Evolutionary conservation across 2,113 vertebrate species (phyloP), one percentile per base, ranked within the genome.

Genomic region (Gobiocypris rarus): DNA sequence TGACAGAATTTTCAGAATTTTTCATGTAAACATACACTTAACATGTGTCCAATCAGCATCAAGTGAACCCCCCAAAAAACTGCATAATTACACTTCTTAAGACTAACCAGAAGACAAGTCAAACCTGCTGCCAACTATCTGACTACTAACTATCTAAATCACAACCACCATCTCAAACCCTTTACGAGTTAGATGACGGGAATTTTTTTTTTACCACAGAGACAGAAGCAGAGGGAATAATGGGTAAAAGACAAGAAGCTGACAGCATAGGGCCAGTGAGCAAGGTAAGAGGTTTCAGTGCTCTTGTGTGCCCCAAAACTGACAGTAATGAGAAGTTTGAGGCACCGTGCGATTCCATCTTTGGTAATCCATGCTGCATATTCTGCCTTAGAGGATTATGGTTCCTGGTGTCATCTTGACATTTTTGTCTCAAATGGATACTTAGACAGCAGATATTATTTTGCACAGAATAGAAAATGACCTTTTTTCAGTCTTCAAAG

Each of bases 361-460:
- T 81, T 24, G 63, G 79, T 70, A 88, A 88, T 82, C 84, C 77
- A 78, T 75, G 50, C 84, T 58, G 84, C 84, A 56, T 52, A 67
- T 88, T 83, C 73, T 88, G 71, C 84, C 34, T 50, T 24, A 73
- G 69, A 69, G 82, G 59, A 86, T 84, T 80, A 38, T 54, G 75
- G 73, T 61, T 63, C 65, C 67, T 83, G 50, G n/a, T 26, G 73
- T 65, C 87, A 41, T 50, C 82, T 84, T 79, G 56, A 78, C 59
- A 83, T 85, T 87, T 84, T 84, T 78, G 69, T 77, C 71, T 15
- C 58, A 54, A 38, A 69, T 45, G 24, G 67, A 75, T 50, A 58
- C 69, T 45, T 48, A 6, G 52, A 56, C 81, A 63, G 52, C 31
- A 45, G 70, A 73, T 81, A 81, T 73, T 86, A 65, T 84, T 61